A percentile compares a stretch with the other conserved stretches of the same genome.
Evolutionary conservation across 2,113 vertebrate genomes (phyloP).

Genomic region (Neodon shergylaensis): DNA sequence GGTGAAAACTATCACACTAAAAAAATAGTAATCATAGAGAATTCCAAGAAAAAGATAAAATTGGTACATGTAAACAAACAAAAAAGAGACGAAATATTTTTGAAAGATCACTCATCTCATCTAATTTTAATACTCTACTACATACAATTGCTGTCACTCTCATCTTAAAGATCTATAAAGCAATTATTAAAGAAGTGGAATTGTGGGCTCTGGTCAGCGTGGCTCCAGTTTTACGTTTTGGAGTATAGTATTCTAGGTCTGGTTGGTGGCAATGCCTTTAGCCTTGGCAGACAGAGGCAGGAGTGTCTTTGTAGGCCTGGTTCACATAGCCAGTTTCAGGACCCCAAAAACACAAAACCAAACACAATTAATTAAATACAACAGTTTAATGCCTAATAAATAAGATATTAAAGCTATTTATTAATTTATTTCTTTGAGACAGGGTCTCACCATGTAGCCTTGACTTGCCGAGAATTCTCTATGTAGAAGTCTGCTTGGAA

Average conservation of each 20-base stretch:
- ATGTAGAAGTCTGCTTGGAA: not conserved
- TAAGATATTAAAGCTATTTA: too few species aligned
- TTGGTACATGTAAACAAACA: not conserved
- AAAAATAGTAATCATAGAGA: constrained; percentile 9
- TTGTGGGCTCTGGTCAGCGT: not conserved
- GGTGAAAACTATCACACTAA: constrained; percentile 22
- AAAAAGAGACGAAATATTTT: constrained; percentile 20
- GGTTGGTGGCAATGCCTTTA: not conserved
- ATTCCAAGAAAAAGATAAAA: not conserved
- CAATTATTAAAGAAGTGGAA: constrained; percentile 9
- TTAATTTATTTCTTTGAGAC: not conserved
- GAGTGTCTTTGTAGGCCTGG: not conserved
- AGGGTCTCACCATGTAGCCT: not conserved
- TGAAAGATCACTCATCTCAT: constrained; percentile 15
- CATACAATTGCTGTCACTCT: constrained; percentile 8
- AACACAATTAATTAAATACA: not conserved
- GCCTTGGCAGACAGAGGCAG: not conserved
- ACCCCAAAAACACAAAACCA: not conserved
- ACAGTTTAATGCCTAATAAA: not conserved
- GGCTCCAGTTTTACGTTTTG: constrained; percentile 32
- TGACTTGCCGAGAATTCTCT: not conserved
- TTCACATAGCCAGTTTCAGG: not conserved
- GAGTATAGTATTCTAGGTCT: not conserved
- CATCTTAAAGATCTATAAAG: not conserved
- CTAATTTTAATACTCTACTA: constrained; percentile 12